A percentile compares a stretch with the other conserved stretches of the same genome.
Conservation (phyloP, 2,113 vertebrate species). For the Cyrtonyx montezumae region DNA sequence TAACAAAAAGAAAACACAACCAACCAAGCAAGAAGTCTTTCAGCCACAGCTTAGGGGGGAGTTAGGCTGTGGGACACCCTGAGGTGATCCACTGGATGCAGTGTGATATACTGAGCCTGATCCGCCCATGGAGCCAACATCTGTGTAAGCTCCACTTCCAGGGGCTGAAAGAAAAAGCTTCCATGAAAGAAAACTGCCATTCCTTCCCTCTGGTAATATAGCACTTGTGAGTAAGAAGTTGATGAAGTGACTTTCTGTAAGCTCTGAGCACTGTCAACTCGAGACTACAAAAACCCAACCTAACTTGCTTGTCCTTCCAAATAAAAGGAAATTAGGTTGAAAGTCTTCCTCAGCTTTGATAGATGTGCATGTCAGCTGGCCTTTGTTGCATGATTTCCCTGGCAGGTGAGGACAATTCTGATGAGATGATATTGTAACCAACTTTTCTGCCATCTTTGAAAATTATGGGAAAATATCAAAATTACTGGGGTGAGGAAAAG, state of each 20-base stretch:
- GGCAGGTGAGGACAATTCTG: not conserved
- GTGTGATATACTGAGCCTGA: not conserved
- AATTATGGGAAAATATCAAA: slow-evolving; percentile 26
- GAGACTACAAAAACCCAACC: not conserved
- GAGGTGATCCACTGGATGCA: not conserved
- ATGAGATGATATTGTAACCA: not conserved
- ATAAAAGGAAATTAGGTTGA: slow-evolving; percentile 7
- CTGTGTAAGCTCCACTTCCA: not conserved
- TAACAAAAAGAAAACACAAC: not conserved
- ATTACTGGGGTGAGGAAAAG: slow-evolving; percentile 32
- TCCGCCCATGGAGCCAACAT: not conserved
- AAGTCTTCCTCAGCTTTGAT: not conserved
- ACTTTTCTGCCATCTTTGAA: slow-evolving; percentile 27
- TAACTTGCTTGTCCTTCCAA: not conserved
- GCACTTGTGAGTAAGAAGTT: not conserved
- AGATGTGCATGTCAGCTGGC: not conserved
- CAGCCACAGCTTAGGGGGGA: not conserved
- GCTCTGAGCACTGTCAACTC: not conserved
- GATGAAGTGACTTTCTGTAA: not conserved
- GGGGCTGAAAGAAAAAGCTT: not conserved
- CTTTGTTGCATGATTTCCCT: not conserved
- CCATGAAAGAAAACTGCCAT: not conserved
- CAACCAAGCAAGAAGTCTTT: not conserved
- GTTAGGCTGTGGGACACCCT: not conserved
- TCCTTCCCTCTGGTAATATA: not conserved